Evolutionary conservation across 2,113 vertebrate species (phyloP).

Genomic region (Hiodon alosoides): DNA sequence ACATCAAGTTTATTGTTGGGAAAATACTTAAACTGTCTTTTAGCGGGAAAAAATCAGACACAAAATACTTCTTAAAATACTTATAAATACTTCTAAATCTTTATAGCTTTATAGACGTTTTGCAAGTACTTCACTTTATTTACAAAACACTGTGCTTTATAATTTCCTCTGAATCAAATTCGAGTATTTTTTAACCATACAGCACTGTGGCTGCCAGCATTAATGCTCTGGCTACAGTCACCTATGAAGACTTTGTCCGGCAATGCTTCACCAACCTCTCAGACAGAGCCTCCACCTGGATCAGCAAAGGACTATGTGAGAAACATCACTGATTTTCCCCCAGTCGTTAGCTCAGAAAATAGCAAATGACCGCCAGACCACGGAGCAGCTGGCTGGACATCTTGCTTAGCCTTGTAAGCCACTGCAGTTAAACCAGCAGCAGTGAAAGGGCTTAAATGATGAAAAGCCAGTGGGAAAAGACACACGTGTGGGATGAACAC

Average conservation of each 20-base stretch:
- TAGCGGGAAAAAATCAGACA: neutral
- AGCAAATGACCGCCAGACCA: no score
- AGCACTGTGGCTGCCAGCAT: slow-evolving; percentile 83
- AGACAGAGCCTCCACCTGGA: slow-evolving; percentile 64
- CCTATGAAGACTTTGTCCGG: slow-evolving; percentile 77
- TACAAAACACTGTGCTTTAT: no score
- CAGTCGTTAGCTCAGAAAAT: neutral
- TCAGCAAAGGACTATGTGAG: slow-evolving; percentile 80
- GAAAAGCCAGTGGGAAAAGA: neutral
- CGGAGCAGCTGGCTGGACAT: no score
- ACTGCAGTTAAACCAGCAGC: neutral
- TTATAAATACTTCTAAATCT: no score
- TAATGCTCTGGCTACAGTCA: slow-evolving; percentile 81
- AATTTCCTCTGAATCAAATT: neutral
- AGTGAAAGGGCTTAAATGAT: neutral
- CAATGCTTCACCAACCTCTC: slow-evolving; percentile 62
- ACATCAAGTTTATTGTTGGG: neutral
- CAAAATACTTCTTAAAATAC: neutral
- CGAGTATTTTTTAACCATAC: neutral
- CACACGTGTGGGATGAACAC: neutral
- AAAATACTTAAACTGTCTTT: no score
- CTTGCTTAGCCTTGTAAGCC: neutral
- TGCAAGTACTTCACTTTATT: no score
- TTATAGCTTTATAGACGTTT: no score
- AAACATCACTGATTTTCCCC: slow-evolving; percentile 33